Percentiles rank a stretch among this genome's conserved stretches.
These are phyloP conservation scores for Stenodema calcarata DNA, from an alignment of 2,888 invertebrate species.

Conservation along the genomic window DNA sequence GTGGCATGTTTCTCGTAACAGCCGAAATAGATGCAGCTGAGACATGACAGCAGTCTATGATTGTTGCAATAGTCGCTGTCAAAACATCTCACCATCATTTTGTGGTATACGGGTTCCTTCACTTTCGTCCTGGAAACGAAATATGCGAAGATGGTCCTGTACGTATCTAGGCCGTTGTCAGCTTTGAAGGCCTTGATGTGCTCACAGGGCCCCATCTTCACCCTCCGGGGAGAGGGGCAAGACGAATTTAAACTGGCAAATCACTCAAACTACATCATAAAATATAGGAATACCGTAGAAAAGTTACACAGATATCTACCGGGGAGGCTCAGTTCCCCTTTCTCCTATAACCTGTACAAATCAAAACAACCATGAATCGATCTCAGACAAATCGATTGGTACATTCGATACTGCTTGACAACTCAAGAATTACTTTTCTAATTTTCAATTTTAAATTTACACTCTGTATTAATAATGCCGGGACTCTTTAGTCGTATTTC, in stretches of 20 bases:
- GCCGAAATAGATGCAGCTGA: constrained; percentile 92
- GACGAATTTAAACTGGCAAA: neutral
- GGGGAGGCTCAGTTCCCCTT: neutral
- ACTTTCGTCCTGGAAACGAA: constrained; percentile 77
- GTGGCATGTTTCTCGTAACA: constrained; percentile 85
- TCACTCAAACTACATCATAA: neutral
- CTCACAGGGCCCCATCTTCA: constrained; percentile 74
- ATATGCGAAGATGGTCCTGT: constrained; percentile 82
- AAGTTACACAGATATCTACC: neutral
- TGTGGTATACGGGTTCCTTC: constrained; percentile 18
- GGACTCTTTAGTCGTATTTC: too few relatives aligned
- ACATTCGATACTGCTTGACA: neutral
- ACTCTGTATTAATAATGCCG: too few relatives aligned
- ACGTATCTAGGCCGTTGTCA: constrained; percentile 75
- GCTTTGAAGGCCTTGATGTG: constrained; percentile 82
- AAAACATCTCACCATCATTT: constrained; percentile 66
- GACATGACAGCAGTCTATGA: constrained; percentile 81
- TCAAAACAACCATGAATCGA: constrained; percentile 19
- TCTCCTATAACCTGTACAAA: neutral
- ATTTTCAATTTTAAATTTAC: too few relatives aligned
- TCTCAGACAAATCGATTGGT: neutral
- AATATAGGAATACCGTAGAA: neutral
- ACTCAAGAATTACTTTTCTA: neutral
- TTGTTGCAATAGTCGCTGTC: constrained; percentile 83
- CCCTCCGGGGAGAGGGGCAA: neutral